These are phyloP conservation scores for Pogonomyrmex barbatus DNA, from an alignment of 1,140 invertebrate species.

Conservation along the genomic window DNA sequence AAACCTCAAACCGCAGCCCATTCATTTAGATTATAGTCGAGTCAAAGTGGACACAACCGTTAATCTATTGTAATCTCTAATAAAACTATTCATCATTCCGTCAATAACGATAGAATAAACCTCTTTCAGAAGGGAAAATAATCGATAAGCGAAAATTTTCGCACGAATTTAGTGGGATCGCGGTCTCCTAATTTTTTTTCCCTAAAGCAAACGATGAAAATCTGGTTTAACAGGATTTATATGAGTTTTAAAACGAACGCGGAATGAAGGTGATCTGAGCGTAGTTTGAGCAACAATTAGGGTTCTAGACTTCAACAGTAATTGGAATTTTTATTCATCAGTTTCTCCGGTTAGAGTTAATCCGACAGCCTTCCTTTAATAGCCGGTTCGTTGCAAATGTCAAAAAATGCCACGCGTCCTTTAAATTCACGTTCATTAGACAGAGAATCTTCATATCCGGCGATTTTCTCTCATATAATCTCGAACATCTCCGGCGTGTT, in stretches of 20 bases:
- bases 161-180: background rate
- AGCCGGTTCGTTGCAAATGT: background rate
- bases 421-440: slow-evolving; percentile 22
- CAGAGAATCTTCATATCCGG: background rate
- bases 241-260: background rate
- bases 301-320: slow-evolving; percentile 33
- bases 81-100: background rate
- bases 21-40: slow-evolving; percentile 47
- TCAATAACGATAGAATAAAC: background rate
- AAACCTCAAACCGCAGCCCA: slow-evolving; percentile 52
- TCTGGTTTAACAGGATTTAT: background rate
- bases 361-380: background rate
- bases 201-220: background rate
- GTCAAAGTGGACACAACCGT: background rate
- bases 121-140: background rate
- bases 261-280: background rate
- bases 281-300: background rate
- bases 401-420: background rate
- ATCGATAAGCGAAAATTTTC: background rate
- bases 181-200: background rate
- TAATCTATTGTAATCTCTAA: slow-evolving; percentile 13
- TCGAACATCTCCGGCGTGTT: background rate
- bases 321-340: slow-evolving; percentile 48
- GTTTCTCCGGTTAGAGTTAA: background rate
- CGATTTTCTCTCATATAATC: slow-evolving; percentile 7